These are phyloP conservation scores for Hucho hucho DNA, from an alignment of 2,113 vertebrate species.

Conservation along the genomic window DNA sequence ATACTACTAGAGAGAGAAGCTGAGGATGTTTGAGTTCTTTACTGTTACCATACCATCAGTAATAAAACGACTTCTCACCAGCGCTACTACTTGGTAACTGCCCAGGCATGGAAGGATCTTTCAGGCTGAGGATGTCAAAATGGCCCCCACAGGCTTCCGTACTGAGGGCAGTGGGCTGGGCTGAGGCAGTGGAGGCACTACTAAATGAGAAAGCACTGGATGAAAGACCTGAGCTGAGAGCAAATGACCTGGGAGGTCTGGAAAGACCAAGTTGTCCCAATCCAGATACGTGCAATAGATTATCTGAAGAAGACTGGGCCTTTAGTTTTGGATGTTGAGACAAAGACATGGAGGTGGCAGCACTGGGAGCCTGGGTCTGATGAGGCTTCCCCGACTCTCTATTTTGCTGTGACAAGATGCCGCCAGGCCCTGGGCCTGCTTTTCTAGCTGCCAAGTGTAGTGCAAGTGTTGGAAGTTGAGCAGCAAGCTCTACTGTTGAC, in stretches of 20 bases:
- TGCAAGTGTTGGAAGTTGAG: background rate
- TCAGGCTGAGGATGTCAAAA: constrained; percentile 58
- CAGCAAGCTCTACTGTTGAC: background rate
- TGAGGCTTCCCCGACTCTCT: constrained; percentile 1
- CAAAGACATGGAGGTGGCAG: background rate
- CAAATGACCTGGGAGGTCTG: constrained; percentile 8
- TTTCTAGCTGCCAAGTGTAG: constrained; percentile 5
- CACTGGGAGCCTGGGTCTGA: background rate
- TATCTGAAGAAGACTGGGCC: background rate
- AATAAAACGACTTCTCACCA: constrained; percentile 19
- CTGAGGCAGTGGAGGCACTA: background rate
- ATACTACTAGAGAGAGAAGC: background rate
- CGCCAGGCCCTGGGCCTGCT: background rate
- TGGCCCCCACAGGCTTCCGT: constrained; percentile 43
- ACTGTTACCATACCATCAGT: no score
- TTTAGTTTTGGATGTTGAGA: background rate
- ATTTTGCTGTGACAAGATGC: background rate
- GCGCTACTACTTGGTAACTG: constrained; percentile 22
- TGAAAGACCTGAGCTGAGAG: constrained; percentile 27
- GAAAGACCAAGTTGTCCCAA: constrained; percentile 2
- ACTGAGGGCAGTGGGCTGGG: background rate
- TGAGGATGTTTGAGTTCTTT: background rate
- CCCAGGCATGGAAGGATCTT: constrained; percentile 35
- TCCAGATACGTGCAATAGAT: background rate
- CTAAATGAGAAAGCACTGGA: constrained; percentile 21